Evolutionary conservation across 2,888 invertebrate species (phyloP).

Genomic region (Ecdyonurus torrentis): DNA sequence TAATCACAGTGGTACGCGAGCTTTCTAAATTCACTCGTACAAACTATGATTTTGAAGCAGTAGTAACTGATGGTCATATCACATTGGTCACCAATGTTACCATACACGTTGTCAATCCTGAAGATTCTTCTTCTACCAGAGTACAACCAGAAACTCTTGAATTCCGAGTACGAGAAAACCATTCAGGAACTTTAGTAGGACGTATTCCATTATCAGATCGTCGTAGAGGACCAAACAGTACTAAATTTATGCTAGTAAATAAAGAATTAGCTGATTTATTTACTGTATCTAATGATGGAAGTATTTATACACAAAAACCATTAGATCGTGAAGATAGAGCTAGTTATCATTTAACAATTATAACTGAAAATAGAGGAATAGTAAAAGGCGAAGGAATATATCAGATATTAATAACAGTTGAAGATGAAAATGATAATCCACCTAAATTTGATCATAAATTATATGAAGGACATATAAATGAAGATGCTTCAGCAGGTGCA

Average conservation of each 20-base stretch:
- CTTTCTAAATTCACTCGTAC: constrained; percentile 47
- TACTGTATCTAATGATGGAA: constrained; percentile 41
- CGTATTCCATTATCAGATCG: constrained; percentile 29
- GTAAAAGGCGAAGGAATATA: constrained; percentile 55
- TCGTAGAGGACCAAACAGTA: constrained; percentile 12
- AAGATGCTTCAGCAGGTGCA: constrained; percentile 54
- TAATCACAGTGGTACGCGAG: constrained; percentile 67
- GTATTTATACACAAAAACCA: constrained; percentile 56
- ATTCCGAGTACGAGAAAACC: constrained; percentile 61
- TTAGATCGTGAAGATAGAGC: constrained; percentile 60
- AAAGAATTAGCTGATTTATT: constrained; percentile 19
- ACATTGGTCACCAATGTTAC: constrained; percentile 68
- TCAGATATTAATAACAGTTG: constrained; percentile 56
- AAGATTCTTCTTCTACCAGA: constrained; percentile 23
- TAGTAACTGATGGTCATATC: constrained; percentile 44
- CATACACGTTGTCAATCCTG: constrained; percentile 63
- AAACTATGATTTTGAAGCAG: constrained; percentile 65
- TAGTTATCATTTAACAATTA: constrained; percentile 57
- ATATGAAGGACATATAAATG: constrained; percentile 61
- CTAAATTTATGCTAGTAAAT: constrained; percentile 56
- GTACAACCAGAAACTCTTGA: constrained; percentile 26
- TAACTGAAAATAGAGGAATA: constrained; percentile 53
- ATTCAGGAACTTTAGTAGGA: constrained; percentile 54
- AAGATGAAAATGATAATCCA: constrained; percentile 76
- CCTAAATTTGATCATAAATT: constrained; percentile 53